Evolutionary conservation across 1,140 invertebrate species (phyloP), one percentile per base, ranked within the genome.

Genomic region (Delia radicum): DNA sequence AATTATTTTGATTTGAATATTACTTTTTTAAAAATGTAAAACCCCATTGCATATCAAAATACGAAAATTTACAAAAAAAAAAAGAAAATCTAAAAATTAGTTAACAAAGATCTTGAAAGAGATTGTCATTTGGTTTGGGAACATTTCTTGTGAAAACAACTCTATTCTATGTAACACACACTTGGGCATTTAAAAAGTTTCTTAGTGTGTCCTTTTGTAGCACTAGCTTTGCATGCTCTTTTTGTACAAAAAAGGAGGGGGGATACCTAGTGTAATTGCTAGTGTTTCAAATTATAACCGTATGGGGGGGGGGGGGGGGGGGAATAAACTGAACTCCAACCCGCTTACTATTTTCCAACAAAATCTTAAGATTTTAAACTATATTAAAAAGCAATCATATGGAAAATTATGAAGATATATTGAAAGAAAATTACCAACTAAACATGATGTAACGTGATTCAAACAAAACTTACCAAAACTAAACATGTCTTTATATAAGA

Each of bases 241-340:
- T 46, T 37, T 69, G 29, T 27, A 3, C 65, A 18, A 0, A 62
- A 48, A 31, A 67, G 31, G 63, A 80, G 84, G n/a, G 83, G 83
- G 83, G 83, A 85, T 85, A 85, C 83, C 81, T 79, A 85, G 83
- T 85, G 83, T 85, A 85, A 85, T 85, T 85, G 83, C 83, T 85
- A 69, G 71, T 73, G 71, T 73, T 7, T 21, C 48, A 55, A 55
- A 55, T 18, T 27, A 74, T 63, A 74, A 74, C 48, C 29, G 33
- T 24, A 37, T 10, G 62, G 24, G 13, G 65, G 37, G 62, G 61
- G n/a, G n/a, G 37, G 29, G n/a, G 27, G 74, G 29, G 63, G 24
- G 42, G 46, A 21, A 26, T 26, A 74, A 61, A 65, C 6, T 15
- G 6, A 24, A 48, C 28, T 69, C 29, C 55, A 71, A 2, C 4